Evolutionary conservation across 1,140 invertebrate species (phyloP), one percentile per base, ranked within the genome.

Genomic region (Brachionus koreanus): DNA sequence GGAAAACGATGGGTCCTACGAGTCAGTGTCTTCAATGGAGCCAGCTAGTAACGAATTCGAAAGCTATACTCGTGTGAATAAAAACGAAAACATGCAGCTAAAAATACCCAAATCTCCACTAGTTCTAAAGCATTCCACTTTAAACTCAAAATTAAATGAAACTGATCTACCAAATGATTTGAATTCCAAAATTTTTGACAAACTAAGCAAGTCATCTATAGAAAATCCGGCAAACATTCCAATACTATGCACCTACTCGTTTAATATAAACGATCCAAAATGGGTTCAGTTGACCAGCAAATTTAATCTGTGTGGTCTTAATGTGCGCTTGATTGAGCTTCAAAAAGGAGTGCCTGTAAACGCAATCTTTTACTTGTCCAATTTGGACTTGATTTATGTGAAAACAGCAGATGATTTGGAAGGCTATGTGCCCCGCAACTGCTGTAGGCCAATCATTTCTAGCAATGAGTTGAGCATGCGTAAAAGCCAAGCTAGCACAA

Each of bases 11-110:
- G 37, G 69, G 1, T 19, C 76, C 10, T 79, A 79, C n/a, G 76
- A 79, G 23, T 25, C 76, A n/a, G 61, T 79, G 7, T 57, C 76
- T 39, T 79, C 76, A 25, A 3, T 79, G 49, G 76, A 79, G 29
- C 76, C 76, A 7, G 76, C 76, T 10, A 79, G 33, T 29, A 49
- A 79, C 23, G 76, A 79, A 65, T 79, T 79, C 19, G 76, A 79
- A 25, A 65, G 76, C 23, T 79, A 61, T 43, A 79, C 61, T 33
- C 46, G 76, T 2, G 76, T 65, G 2, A 25, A 35, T 16, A 57
- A 61, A 49, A 57, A 12, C n/a, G 49, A 42, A 57, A 79, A 79
- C 12, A 19, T 79, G 12, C 19, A 79, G 12, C 37, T 52, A 46
- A 61, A 79, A 37, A 52, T 61, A 23, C 46, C 46, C 23, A 65